Conservation (phyloP, 1,140 invertebrate genomes). For the Drosophila eugracilis region DNA sequence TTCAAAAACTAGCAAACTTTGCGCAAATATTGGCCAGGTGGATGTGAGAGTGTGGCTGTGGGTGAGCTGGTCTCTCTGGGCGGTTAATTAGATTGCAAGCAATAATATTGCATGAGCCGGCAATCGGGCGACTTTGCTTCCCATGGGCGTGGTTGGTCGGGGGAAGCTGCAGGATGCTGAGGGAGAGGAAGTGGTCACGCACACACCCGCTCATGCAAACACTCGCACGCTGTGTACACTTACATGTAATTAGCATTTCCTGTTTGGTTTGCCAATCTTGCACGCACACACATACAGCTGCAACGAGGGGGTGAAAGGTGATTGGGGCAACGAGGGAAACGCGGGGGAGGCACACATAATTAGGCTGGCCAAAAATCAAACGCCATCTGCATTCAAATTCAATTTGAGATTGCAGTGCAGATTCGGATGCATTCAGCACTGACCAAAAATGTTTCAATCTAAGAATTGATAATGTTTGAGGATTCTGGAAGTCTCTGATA, state of each 20-base stretch:
- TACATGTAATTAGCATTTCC: constrained; percentile 78
- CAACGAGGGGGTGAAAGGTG: background rate
- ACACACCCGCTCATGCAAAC: constrained; percentile 14
- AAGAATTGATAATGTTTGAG: no score
- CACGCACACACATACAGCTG: constrained; percentile 20
- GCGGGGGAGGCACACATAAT: constrained; percentile 26
- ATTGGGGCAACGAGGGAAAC: no score
- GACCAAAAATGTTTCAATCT: background rate
- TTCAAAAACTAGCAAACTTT: no score
- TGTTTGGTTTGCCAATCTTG: constrained; percentile 52
- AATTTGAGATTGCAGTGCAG: constrained; percentile 39
- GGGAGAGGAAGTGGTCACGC: constrained; percentile 10
- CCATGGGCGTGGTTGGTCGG: background rate
- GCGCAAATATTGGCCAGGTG: constrained; percentile 51
- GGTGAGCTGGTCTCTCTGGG: constrained; percentile 35
- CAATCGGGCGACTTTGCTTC: constrained; percentile 24
- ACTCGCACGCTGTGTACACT: constrained; percentile 49
- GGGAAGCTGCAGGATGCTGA: background rate
- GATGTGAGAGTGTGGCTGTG: background rate
- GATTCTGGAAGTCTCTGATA: no score
- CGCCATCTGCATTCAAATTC: constrained; percentile 58
- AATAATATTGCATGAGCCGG: constrained; percentile 71
- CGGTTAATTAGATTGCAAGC: constrained; percentile 76
- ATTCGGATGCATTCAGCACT: constrained; percentile 21
- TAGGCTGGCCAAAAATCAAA: constrained; percentile 72